Evolutionary conservation across 2,113 vertebrate species (phyloP).

Genomic region (Shinisaurus crocodilurus): DNA sequence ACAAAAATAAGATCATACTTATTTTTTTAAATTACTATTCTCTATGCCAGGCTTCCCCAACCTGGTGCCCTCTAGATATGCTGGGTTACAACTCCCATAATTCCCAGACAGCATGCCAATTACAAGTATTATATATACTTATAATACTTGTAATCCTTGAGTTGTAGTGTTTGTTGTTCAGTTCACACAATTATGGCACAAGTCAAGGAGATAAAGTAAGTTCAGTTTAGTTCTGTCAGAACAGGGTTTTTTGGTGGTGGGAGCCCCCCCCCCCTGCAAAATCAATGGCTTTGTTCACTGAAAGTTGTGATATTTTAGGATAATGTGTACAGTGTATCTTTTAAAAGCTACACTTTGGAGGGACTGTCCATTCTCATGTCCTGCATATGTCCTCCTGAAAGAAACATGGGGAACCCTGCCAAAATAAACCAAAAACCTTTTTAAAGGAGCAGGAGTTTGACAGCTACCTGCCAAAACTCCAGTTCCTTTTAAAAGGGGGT

Average conservation of each 20-base stretch:
- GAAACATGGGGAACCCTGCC: too few species aligned
- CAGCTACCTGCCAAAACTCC: too few species aligned
- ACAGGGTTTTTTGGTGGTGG: not conserved
- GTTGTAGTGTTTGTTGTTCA: not conserved
- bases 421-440: too few species aligned
- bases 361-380: constrained; percentile 43
- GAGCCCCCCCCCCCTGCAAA: too few species aligned
- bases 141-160: not conserved
- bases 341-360: too few species aligned
- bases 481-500: too few species aligned
- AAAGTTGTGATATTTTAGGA: constrained; percentile 64
- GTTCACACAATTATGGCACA: not conserved
- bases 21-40: not conserved
- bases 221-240: constrained; percentile 35
- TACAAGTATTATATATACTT: not conserved
- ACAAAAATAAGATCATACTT: not conserved
- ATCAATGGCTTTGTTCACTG: constrained; percentile 48
- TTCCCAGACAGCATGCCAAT: too few species aligned
- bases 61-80: too few species aligned
- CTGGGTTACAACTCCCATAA: too few species aligned
- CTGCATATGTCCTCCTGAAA: too few species aligned
- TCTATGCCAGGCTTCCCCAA: not conserved
- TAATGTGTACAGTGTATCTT: constrained; percentile 27
- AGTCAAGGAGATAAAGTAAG: not conserved
- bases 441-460: too few species aligned